Base-by-base conservation (phyloP, 2,113 vertebrate species). In the Lasiurus borealis region DNA sequence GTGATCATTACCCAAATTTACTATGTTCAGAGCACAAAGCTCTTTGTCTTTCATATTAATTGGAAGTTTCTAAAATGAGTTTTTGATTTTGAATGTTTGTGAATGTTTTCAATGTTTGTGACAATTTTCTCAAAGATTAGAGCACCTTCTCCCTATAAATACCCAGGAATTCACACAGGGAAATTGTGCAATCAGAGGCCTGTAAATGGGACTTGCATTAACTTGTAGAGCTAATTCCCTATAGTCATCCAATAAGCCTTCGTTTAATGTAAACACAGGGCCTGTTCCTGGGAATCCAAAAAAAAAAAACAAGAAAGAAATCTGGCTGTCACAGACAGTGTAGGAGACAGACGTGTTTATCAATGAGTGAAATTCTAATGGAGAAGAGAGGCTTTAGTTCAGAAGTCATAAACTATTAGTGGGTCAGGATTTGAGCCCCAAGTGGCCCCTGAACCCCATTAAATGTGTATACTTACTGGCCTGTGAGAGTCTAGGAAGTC, bases 401-500 rank as follows among this genome's bases (percentile, higher is more conserved):
- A n/a, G 6, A 9, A 1, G 13, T 5, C 52, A 27, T 25, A 31
- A 31, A 81, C 23, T 15, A 4, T 16, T 3, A 0, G 0, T 6
- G 23, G 44, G 46, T 21, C 25, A 14, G 8, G 14, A 19, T 27
- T 12, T 34, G 81, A 75, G 11, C 34, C 48, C 64, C 31, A 1
- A 1, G 3, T 31, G 52, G 34, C n/a, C 57, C 14, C 5, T 23
- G 68, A 23, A 11, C 36, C 21, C 6, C 18, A 3, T 6, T 5
- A n/a, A 31, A 50, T 16, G 27, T 50, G 3, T 11, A 6, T 6
- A 10, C 36, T 88, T 14, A 5, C 14, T 3, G 18, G 16, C n/a
- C 21, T 0, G 2, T 8, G 4, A 6, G 52, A 2, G 3, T 29
- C 12, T 2, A 0, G 11, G 18, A 66, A 72, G 36, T 44, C 50